A percentile compares a stretch with the other conserved stretches of the same genome.
Conservation (phyloP, 1,140 invertebrate genomes). For the Holcopasites calliopsidis region DNA sequence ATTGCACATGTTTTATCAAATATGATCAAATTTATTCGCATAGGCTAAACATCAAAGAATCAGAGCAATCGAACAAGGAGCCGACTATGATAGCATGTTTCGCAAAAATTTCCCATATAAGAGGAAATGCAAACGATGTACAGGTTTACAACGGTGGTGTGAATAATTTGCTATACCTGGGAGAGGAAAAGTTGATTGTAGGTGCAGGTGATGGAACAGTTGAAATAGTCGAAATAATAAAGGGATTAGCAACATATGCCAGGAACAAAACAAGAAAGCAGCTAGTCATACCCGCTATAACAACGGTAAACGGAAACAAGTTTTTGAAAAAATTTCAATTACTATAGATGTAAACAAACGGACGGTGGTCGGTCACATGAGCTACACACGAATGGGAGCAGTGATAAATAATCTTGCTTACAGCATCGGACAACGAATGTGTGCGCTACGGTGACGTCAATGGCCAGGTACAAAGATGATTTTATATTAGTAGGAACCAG, state of each 20-base stretch:
- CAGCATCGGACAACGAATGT: slow-evolving; percentile 81
- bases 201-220: slow-evolving; percentile 92
- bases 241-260: not conserved
- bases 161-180: slow-evolving; percentile 83
- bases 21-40: too few species aligned
- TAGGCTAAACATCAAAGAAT: slow-evolving; percentile 81
- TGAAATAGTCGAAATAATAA: slow-evolving; percentile 83
- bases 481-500: slow-evolving; percentile 86
- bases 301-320: slow-evolving; percentile 77
- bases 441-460: slow-evolving; percentile 83
- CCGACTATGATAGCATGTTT: slow-evolving; percentile 85
- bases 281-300: slow-evolving; percentile 78
- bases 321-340: not conserved
- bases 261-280: slow-evolving; percentile 63
- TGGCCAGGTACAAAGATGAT: slow-evolving; percentile 81
- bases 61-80: slow-evolving; percentile 77
- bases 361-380: too few species aligned
- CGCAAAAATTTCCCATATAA: slow-evolving; percentile 81
- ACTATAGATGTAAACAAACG: not conserved
- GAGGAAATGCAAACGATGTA: slow-evolving; percentile 71
- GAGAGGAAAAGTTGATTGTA: slow-evolving; percentile 83
- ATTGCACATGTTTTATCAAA: too few species aligned
- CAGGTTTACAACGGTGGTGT: slow-evolving; percentile 83
- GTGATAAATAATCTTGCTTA: slow-evolving; percentile 57
- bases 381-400: not conserved